A percentile compares a stretch with the other conserved stretches of the same genome.
Conservation (phyloP, 2,797 vertebrate genomes). For the Gymnothorax reevesii region DNA sequence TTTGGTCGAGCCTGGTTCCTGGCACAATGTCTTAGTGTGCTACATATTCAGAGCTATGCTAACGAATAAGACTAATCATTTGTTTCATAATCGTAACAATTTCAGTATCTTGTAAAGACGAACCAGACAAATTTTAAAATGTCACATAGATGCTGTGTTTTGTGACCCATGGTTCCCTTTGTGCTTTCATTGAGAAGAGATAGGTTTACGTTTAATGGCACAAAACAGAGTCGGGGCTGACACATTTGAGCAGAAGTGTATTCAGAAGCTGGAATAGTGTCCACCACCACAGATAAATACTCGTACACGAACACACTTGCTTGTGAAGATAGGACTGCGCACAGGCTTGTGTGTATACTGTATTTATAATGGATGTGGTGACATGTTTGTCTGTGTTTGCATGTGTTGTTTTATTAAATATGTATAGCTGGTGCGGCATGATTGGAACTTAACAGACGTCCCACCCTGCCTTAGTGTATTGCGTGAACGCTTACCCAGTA, state of each 20-base stretch:
- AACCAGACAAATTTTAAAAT: not conserved
- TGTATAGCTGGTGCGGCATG: not conserved
- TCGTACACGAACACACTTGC: not conserved
- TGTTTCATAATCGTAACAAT: not conserved
- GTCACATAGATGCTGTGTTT: not conserved
- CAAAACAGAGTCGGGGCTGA: no score
- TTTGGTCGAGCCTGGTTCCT: not conserved
- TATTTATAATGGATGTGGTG: not conserved
- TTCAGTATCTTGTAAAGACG: not conserved
- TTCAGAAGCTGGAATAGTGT: no score
- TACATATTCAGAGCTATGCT: not conserved
- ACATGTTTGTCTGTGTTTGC: not conserved
- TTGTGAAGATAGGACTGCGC: not conserved
- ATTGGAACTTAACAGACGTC: not conserved
- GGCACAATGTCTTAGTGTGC: not conserved
- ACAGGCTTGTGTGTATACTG: not conserved
- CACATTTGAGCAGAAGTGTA: no score
- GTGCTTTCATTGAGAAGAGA: no score
- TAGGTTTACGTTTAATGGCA: no score
- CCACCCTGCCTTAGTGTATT: not conserved
- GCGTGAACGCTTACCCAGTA: not conserved
- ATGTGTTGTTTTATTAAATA: not conserved
- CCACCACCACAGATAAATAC: not conserved
- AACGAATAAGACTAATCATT: not conserved
- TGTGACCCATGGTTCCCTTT: not conserved